Evolutionary conservation across 2,888 invertebrate genomes (phyloP).

Genomic region (Trissoscelio sp.): DNA sequence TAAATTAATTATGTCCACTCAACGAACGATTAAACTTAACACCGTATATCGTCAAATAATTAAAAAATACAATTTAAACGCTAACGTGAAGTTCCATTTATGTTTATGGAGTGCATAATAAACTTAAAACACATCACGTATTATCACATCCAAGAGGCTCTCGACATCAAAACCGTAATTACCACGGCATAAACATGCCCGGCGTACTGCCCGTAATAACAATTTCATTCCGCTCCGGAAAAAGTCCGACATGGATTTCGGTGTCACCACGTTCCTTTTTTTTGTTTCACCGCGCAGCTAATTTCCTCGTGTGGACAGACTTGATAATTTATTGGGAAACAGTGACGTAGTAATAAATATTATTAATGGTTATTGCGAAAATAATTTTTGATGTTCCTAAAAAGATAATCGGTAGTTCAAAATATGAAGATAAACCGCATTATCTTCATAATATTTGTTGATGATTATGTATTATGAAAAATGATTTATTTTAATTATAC

Average conservation of each 20-base stretch:
- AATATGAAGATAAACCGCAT: neutral
- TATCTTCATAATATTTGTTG: too few species aligned
- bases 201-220: slow-evolving; percentile 42
- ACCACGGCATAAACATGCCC: slow-evolving; percentile 43
- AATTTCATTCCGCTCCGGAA: slow-evolving; percentile 34
- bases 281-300: slow-evolving; percentile 1
- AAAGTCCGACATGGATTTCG: slow-evolving; percentile 42
- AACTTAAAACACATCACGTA: slow-evolving; percentile 43
- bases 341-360: too few species aligned
- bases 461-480: too few species aligned
- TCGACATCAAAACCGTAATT: slow-evolving; percentile 56
- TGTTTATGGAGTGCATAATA: slow-evolving; percentile 41
- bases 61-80: slow-evolving; percentile 41
- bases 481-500: too few species aligned
- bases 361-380: slow-evolving; percentile 3
- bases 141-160: slow-evolving; percentile 48
- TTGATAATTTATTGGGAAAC: neutral
- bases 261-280: slow-evolving; percentile 26
- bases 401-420: neutral
- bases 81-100: slow-evolving; percentile 23
- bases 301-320: slow-evolving; percentile 5
- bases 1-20: slow-evolving; percentile 32
- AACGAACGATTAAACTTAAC: slow-evolving; percentile 21
- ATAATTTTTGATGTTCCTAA: neutral
- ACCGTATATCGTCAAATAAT: slow-evolving; percentile 23